These are phyloP conservation scores for Synaphobranchus kaupii DNA, from an alignment of 2,797 vertebrate species.

Conservation along the genomic window DNA sequence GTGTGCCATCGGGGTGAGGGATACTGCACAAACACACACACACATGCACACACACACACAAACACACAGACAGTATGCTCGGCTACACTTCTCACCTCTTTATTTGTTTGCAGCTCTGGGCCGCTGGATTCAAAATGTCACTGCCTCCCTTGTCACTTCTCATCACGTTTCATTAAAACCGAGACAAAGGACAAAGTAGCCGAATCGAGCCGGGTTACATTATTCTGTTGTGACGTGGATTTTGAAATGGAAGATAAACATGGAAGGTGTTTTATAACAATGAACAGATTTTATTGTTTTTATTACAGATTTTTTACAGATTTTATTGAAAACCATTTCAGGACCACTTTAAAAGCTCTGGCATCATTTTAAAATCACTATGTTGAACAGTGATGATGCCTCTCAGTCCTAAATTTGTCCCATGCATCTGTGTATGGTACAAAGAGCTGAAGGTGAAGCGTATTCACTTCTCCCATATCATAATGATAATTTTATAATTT, in stretches of 20 bases:
- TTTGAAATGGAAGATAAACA: not conserved
- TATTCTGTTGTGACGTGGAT: not conserved
- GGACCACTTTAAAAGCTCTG: too few relatives aligned
- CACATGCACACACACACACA: not conserved
- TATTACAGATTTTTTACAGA: too few relatives aligned
- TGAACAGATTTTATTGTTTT: too few relatives aligned
- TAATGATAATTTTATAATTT: too few relatives aligned
- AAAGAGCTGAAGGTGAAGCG: too few relatives aligned
- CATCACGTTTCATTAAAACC: conserved; percentile 3
- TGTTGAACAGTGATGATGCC: too few relatives aligned
- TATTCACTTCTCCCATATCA: too few relatives aligned
- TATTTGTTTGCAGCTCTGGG: not conserved
- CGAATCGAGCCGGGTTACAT: not conserved
- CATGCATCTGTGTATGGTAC: too few relatives aligned
- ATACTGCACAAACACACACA: not conserved
- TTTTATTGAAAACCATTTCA: too few relatives aligned
- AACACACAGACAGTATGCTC: not conserved
- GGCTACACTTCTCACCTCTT: conserved; percentile 1
- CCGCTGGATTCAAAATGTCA: not conserved
- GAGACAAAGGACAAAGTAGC: not conserved
- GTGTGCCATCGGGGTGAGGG: not conserved
- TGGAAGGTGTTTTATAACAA: too few relatives aligned
- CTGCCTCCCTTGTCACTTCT: conserved; percentile 4
- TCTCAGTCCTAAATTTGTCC: too few relatives aligned
- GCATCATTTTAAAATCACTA: too few relatives aligned